Conservation (phyloP, 2,888 invertebrate species). For the Prenolepis imparis region DNA sequence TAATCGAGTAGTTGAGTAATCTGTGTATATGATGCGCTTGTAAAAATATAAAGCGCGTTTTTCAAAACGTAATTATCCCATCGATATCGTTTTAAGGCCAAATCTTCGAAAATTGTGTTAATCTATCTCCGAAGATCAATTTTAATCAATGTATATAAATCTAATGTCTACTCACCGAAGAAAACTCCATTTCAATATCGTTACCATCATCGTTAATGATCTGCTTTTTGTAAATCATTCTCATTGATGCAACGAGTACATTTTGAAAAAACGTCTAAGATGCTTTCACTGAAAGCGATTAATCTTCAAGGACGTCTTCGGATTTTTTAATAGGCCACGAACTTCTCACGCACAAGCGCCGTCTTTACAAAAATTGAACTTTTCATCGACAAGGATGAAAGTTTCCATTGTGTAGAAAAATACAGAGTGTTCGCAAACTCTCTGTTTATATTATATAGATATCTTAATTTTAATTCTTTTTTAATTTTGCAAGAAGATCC, state of each 20-base stretch:
- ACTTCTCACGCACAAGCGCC: conserved; percentile 32
- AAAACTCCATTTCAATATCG: conserved; percentile 6
- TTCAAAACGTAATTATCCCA: conserved; percentile 74
- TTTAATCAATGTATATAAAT: conserved; percentile 14
- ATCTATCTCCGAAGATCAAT: conserved; percentile 2
- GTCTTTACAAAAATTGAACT: conserved; percentile 28
- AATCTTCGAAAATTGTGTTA: conserved; percentile 1
- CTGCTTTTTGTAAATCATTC: conserved; percentile 11
- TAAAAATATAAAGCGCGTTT: conserved; percentile 78
- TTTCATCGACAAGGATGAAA: conserved; percentile 34
- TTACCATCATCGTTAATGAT: background rate
- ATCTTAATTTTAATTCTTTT: conserved; percentile 2
- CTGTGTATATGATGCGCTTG: conserved; percentile 69
- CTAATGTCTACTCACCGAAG: conserved; percentile 19
- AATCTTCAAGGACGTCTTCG: conserved; percentile 66
- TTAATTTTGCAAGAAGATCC: background rate
- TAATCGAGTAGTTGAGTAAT: conserved; percentile 70
- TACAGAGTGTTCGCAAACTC: conserved; percentile 5
- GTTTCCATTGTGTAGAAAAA: conserved; percentile 39
- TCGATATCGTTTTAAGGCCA: conserved; percentile 59
- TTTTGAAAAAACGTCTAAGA: conserved; percentile 77
- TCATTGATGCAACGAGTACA: conserved; percentile 76
- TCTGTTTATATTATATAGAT: conserved; percentile 7
- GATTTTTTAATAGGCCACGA: conserved; percentile 57
- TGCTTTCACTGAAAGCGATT: conserved; percentile 83